These are phyloP conservation scores for Cepaea hortensis DNA, from an alignment of 2,888 invertebrate species.

Conservation along the genomic window DNA sequence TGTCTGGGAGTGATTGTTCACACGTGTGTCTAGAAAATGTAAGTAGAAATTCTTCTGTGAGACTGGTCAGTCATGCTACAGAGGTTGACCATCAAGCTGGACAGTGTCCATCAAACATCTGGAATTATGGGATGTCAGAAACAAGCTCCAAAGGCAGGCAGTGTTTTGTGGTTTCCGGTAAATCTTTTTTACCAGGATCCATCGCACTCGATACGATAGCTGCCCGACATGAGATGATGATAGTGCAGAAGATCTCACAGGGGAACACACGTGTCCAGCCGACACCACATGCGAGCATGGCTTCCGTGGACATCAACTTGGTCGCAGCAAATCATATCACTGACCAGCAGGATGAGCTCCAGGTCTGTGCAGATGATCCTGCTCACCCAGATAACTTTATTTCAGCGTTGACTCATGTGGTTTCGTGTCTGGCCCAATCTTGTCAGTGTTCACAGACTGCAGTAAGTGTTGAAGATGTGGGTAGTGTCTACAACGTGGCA, in stretches of 20 bases:
- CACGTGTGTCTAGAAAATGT: not conserved
- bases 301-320: not conserved
- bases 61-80: not conserved
- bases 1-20: not conserved
- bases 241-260: constrained; percentile 26
- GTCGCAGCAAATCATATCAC: not conserved
- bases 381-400: not conserved
- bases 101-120: not conserved
- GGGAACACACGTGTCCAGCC: not conserved
- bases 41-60: not conserved
- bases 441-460: not conserved
- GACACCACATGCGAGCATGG: not conserved
- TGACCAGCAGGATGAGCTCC: too few species aligned
- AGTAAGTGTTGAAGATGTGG: not conserved
- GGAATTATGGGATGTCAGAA: not conserved
- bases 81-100: not conserved
- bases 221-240: constrained; percentile 50
- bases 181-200: constrained; percentile 43
- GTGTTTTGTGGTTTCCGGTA: constrained; percentile 43
- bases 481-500: not conserved
- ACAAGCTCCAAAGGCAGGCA: not conserved
- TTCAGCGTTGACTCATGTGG: not conserved
- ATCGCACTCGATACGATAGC: constrained; percentile 39
- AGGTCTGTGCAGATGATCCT: not conserved
- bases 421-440: not conserved